These are phyloP conservation scores for Malurus elegans DNA, from an alignment of 2,113 vertebrate genomes.

Conservation along the genomic window DNA sequence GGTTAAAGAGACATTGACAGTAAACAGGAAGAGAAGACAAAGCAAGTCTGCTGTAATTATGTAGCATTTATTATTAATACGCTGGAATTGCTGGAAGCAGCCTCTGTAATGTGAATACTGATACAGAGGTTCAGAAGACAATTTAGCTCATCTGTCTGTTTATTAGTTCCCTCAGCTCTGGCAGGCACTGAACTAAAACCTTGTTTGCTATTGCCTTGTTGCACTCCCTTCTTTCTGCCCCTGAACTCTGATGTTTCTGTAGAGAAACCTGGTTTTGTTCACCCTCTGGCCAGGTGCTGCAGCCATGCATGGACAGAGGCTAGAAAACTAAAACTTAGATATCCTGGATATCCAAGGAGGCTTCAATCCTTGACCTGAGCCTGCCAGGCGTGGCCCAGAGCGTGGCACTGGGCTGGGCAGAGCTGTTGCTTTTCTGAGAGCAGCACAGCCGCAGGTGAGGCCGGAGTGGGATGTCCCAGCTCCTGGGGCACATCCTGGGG, in stretches of 20 bases:
- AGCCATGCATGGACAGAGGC: rapidly evolving
- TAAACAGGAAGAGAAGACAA: constrained; percentile 74
- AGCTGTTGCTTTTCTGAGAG: rapidly evolving
- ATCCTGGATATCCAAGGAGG: background rate
- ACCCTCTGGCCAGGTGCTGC: rapidly evolving
- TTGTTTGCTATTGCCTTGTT: constrained; percentile 43
- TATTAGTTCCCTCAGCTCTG: constrained; percentile 54
- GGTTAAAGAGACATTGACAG: constrained; percentile 70
- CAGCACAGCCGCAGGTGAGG: background rate
- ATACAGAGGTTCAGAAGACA: constrained; percentile 68
- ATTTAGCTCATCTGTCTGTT: constrained; percentile 64
- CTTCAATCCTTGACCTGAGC: background rate
- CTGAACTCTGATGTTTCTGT: background rate
- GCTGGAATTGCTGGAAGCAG: constrained; percentile 81
- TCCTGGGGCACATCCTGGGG: rapidly evolving
- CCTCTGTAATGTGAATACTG: constrained; percentile 74
- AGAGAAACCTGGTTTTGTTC: background rate
- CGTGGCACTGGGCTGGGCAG: rapidly evolving
- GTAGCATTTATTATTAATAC: constrained; percentile 83
- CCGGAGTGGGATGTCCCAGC: background rate
- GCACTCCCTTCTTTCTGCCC: background rate
- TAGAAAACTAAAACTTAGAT: no score
- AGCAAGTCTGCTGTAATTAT: constrained; percentile 79
- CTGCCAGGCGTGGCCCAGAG: background rate
- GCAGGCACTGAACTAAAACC: constrained; percentile 7